Evolutionary conservation across 2,113 vertebrate species (phyloP).

Genomic region (Corvus moneduloides): DNA sequence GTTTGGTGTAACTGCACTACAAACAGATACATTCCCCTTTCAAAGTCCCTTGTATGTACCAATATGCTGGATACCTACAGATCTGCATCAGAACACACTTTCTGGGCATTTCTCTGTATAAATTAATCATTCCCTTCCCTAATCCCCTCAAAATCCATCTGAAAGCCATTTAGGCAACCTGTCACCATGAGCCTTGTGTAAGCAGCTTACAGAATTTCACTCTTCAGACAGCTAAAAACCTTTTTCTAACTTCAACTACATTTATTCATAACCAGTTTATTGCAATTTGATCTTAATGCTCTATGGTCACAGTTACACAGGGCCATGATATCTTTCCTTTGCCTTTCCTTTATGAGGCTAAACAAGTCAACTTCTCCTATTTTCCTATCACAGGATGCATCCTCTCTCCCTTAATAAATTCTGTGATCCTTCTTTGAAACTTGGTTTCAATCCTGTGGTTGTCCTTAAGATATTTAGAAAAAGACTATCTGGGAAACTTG

Average conservation of each 20-base stretch:
- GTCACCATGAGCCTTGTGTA: neutral
- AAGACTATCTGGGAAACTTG: neutral
- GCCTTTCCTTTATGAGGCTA: neutral
- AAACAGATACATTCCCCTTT: neutral
- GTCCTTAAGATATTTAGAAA: neutral
- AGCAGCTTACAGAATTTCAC: conserved; percentile 17
- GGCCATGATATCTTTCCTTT: neutral
- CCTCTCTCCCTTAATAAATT: neutral
- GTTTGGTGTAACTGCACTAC: neutral
- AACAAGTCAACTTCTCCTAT: neutral
- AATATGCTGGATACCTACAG: neutral
- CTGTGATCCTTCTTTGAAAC: neutral
- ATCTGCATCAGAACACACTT: neutral
- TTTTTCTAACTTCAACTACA: neutral
- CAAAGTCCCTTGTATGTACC: neutral
- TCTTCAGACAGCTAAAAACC: neutral
- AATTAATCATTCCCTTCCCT: neutral
- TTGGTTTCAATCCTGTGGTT: neutral
- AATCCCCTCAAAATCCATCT: conserved; percentile 3
- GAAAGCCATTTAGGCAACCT: conserved; percentile 6
- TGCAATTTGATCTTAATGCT: neutral
- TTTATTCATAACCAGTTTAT: neutral
- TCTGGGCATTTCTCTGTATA: neutral
- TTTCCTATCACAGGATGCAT: neutral
- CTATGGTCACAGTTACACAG: neutral